phyloP scores from a whole-genome alignment of 2,797 vertebrate genomes.

The Danio aesculapii region DNA sequence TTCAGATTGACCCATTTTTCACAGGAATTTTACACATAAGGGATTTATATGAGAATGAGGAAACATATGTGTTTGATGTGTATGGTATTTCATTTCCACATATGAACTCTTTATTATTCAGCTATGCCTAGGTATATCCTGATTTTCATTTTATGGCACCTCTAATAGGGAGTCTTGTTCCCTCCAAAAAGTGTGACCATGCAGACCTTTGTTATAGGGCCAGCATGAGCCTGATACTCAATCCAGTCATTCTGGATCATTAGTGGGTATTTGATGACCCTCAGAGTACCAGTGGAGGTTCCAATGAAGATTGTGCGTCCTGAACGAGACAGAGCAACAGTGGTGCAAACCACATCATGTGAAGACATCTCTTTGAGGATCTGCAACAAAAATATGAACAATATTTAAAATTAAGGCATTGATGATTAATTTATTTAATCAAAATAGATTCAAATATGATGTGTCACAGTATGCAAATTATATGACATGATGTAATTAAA shows the following conservation, averaged over 20 bases:
- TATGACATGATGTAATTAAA: too few species aligned
- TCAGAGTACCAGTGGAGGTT: slow-evolving; percentile 85
- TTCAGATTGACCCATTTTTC: too few species aligned
- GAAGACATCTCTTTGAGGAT: slow-evolving; percentile 84
- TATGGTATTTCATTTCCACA: too few species aligned
- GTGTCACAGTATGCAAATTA: background rate
- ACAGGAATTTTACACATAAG: too few species aligned
- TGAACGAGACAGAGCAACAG: slow-evolving; percentile 84
- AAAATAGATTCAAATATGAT: background rate
- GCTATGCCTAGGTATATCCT: too few species aligned
- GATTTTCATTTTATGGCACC: too few species aligned
- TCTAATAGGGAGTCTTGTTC: too few species aligned
- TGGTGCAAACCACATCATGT: slow-evolving; percentile 81
- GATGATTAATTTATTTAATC: background rate
- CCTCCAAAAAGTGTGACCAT: background rate
- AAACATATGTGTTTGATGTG: too few species aligned
- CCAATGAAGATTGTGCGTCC: slow-evolving; percentile 89
- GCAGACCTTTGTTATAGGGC: slow-evolving; percentile 87
- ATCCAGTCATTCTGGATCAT: slow-evolving; percentile 84
- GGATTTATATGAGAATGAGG: too few species aligned
- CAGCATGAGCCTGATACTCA: slow-evolving; percentile 88
- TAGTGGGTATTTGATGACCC: slow-evolving; percentile 89
- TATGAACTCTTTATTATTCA: too few species aligned
- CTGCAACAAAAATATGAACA: slow-evolving; percentile 67
- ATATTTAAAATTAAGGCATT: background rate